Base-by-base conservation (phyloP, 1,140 invertebrate genomes). In the Leptopilina boulardi region DNA sequence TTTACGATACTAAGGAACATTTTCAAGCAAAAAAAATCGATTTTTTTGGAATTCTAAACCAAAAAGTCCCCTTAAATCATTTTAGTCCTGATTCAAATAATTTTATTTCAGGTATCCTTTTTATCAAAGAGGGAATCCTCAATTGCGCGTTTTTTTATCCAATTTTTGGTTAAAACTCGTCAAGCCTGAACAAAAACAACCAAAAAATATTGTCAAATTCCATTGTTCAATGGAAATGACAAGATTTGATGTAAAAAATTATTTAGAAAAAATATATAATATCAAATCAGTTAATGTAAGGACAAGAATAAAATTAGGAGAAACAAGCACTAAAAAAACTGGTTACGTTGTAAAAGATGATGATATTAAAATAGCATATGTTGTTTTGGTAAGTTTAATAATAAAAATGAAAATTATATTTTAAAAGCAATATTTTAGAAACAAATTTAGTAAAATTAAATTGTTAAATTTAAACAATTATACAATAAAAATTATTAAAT, bases 161-260 rank as follows among this genome's bases (percentile, higher is more conserved):
- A 97, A 98, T 89, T 98, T 98, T 90, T 98, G 96, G 95, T 95
- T 99, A 94, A 99, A 98, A 91, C 83, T 99, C 4, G 93, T 98
- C 1, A 92, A 93, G 71, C 94, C 95, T 3, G 84, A 92, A 44
- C 51, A 85, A 1, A 91, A 93, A 21, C 94, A 95, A 72, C 92
- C 93, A 44, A 90, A 93, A 54, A 97, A 98, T 92, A 86, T 95
- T 54, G 95, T 97, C 0, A 92, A 94, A 66, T 99, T 99, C 91
- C 91, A 94, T 56, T 95, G 96, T 80, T 97, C 97, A 5, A 95
- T 96, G 89, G 94, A 95, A 90, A 95, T 95, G 94, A 98, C 96
- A 13, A 94, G 93, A 89, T 85, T 92, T 79, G 98, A 99, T 90
- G 92, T 99, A 0, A 95, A 94, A 88, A 98, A 98, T 91, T 99